A percentile compares a stretch with the other conserved stretches of the same genome.
Conservation (phyloP, 2,113 vertebrate genomes). For the Elephantulus edwardii region DNA sequence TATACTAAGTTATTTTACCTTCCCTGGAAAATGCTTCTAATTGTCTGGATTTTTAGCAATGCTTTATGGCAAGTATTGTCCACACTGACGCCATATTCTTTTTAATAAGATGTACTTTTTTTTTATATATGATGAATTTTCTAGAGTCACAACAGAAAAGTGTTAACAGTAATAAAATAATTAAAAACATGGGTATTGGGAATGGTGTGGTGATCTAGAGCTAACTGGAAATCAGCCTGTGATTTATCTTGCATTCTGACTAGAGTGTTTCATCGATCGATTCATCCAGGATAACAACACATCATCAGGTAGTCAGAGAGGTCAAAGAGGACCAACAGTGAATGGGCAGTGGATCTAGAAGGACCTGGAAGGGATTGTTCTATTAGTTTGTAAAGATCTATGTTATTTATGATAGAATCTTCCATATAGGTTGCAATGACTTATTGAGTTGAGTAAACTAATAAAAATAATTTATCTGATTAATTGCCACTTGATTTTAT, state of each 20-base stretch:
- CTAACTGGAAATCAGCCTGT: neutral
- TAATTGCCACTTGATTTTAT: neutral
- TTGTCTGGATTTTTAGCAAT: neutral
- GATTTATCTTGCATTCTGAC: neutral
- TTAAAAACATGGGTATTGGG: neutral
- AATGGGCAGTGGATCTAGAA: neutral
- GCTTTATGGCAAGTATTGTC: neutral
- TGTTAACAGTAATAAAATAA: neutral
- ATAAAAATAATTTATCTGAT: neutral
- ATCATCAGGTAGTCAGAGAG: neutral
- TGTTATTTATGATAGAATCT: neutral
- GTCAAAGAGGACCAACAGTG: neutral
- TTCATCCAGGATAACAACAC: neutral
- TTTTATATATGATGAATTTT: fast-evolving
- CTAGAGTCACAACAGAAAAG: neutral
- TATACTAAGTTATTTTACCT: neutral
- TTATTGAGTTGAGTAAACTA: neutral
- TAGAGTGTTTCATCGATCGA: neutral
- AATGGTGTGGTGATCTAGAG: neutral
- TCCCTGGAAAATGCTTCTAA: neutral
- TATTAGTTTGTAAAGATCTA: neutral
- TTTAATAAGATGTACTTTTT: neutral
- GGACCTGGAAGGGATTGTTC: neutral
- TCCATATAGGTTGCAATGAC: neutral
- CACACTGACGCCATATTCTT: neutral